Conservation (phyloP, 2,113 vertebrate species). For the Clarias macrocephalus region DNA sequence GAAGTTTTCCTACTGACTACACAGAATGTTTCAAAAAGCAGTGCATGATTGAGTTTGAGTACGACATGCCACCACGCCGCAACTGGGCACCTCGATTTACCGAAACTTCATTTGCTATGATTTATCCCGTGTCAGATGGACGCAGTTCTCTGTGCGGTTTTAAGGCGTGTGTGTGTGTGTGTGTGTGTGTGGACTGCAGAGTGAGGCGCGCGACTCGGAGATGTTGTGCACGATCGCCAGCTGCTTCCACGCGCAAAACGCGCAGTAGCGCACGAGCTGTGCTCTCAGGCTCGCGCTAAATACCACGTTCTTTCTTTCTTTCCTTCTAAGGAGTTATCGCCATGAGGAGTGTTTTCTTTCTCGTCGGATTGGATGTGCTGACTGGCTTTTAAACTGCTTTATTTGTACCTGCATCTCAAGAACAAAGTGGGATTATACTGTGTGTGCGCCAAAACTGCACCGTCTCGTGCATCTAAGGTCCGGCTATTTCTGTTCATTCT, state of each 20-base stretch:
- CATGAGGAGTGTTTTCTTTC: no score
- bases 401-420: background rate
- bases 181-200: background rate
- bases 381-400: no score
- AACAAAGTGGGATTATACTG: background rate
- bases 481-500: background rate
- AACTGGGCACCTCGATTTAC: background rate
- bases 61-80: background rate
- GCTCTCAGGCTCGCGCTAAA: background rate
- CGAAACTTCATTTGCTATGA: background rate
- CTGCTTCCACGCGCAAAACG: background rate
- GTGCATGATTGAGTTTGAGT: background rate
- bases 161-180: slow-evolving; percentile 6
- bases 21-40: background rate
- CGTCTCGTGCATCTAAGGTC: background rate
- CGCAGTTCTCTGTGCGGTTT: background rate
- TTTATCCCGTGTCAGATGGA: background rate
- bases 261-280: background rate
- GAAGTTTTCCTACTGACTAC: background rate
- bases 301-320: background rate
- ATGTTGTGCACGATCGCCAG: background rate
- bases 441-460: background rate
- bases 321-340: no score
- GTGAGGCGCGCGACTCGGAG: background rate
- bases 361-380: background rate